Conservation (phyloP, 2,888 invertebrate genomes). For the Eugnorisma glareosa region DNA sequence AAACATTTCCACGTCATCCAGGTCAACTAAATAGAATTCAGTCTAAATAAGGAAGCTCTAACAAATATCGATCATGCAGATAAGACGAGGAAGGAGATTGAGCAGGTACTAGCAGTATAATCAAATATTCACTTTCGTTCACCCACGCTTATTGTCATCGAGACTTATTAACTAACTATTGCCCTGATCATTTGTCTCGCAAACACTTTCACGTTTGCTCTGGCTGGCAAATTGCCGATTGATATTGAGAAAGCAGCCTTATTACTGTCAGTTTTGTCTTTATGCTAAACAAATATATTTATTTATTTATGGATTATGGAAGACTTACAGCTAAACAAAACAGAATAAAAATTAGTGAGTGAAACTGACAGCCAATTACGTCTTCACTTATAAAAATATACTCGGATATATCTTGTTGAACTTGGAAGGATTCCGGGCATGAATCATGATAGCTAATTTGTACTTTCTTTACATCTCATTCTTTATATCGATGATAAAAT, state of each 20-base stretch:
- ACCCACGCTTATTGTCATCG: conserved; percentile 80
- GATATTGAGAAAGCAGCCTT: conserved; percentile 71
- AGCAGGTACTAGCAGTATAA: conserved; percentile 67
- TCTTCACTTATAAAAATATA: too few species aligned
- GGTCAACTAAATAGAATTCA: conserved; percentile 58
- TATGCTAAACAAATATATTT: conserved; percentile 15
- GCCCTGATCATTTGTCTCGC: conserved; percentile 75
- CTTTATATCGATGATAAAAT: neutral
- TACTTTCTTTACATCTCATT: too few species aligned
- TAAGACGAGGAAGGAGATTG: conserved; percentile 62
- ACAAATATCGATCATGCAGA: conserved; percentile 67
- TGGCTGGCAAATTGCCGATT: conserved; percentile 78
- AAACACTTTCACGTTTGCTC: conserved; percentile 79
- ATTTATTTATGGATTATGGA: too few species aligned
- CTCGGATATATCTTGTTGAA: neutral
- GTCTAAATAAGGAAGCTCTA: conserved; percentile 58
- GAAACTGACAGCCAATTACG: too few species aligned
- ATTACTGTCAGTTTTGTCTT: conserved; percentile 48
- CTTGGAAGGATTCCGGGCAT: neutral
- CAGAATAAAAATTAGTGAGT: too few species aligned
- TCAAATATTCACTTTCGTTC: conserved; percentile 82
- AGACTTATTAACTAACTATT: conserved; percentile 77
- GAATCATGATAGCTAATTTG: neutral
- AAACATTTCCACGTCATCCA: conserved; percentile 9
- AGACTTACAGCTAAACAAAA: too few species aligned